Base-by-base conservation (phyloP, 2,888 invertebrate genomes). In the Ophraella communa region DNA sequence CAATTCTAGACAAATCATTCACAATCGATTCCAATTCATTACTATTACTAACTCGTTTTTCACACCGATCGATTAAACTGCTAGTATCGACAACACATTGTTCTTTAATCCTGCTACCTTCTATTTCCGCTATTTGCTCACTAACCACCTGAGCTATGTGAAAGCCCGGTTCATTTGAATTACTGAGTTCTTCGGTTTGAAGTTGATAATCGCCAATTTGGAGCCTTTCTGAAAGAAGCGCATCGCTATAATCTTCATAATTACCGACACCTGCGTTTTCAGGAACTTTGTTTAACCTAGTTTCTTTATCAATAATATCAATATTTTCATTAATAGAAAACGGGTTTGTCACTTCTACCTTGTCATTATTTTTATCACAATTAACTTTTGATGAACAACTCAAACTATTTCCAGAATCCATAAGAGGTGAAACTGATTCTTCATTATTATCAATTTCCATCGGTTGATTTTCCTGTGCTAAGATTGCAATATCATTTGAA, bases 61-160 rank as follows among this genome's bases (percentile, higher is more conserved):
- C 47, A 8, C 53, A 45, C 20, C 14, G 39, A 20, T 52, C 58
- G 30, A 39, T 35, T 18, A 27, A 11, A 62, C n/a, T 21, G 5
- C 27, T 33, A 10, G 51, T 10, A 4, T 67, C 51, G n/a, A 23
- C 44, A 11, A 4, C 27, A 30, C 27, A 44, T 3, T 53, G 49
- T 47, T 55, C 63, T 11, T 39, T 60, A 55, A 17, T 33, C 35
- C 62, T 58, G 20, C 20, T 45, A 23, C 62, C 63, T 52, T 63
- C 63, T 20, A 62, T 68, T 59, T 61, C 55, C 11, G 62, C 64
- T n/a, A 67, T 62, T 45, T 67, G 70, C 24, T 65, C 67, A 24
- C 57, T 67, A n/a, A 67, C 54, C 1, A 67, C 66, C 49, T 68
- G 60, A 20, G 68, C 68, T 18, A 70, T 70, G 21, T 70, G 70